A percentile compares a stretch with the other conserved stretches of the same genome.
These are phyloP conservation scores for Motacilla alba DNA, from an alignment of 2,113 vertebrate species.

Conservation along the genomic window DNA sequence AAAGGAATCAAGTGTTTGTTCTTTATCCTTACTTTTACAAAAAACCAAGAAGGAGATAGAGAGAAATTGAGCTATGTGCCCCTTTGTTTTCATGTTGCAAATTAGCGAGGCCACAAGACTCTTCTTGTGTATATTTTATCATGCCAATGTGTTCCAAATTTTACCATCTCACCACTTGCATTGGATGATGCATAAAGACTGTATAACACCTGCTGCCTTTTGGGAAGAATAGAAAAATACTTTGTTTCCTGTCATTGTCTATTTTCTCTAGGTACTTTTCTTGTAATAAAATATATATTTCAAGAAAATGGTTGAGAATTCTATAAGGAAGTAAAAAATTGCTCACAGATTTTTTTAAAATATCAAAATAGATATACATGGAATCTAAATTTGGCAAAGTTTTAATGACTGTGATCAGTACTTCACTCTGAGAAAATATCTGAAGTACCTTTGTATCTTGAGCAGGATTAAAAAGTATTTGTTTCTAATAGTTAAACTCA, in stretches of 20 bases:
- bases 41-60: not conserved
- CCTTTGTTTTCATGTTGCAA: not conserved
- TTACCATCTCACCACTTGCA: not conserved
- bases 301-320: not conserved
- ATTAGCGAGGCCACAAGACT: not conserved
- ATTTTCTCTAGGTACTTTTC: not conserved
- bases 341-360: not conserved
- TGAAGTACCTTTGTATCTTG: not conserved
- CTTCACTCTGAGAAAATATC: not conserved
- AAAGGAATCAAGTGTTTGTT: not conserved
- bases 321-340: not conserved
- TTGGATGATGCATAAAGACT: not conserved
- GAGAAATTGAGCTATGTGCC: not conserved
- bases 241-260: not conserved
- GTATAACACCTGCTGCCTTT: fast-evolving
- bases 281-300: not conserved
- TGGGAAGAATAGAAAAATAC: not conserved
- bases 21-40: not conserved
- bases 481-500: not conserved
- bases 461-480: not conserved
- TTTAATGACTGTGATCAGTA: not conserved
- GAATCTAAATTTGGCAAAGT: not conserved
- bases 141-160: not conserved
- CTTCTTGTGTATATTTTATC: not conserved
- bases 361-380: not conserved